phyloP scores from a whole-genome alignment of 2,113 vertebrate genomes.

The Chamaetylas fuelleborni region DNA sequence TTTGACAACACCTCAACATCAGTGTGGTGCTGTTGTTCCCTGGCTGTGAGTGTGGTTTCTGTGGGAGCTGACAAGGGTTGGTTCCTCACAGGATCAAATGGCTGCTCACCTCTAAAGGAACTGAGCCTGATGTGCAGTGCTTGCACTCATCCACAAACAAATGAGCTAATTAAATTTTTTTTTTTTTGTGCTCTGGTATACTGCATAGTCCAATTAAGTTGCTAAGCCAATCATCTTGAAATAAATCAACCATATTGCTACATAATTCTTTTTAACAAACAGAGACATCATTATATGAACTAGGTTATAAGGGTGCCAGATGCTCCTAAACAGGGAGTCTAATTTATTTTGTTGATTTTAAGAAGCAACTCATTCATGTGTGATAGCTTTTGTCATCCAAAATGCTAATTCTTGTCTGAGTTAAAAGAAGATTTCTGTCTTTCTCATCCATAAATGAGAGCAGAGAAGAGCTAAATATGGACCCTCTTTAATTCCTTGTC shows the following conservation, averaged over 20 bases:
- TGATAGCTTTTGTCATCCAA: conserved; percentile 69
- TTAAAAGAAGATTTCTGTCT: conserved; percentile 56
- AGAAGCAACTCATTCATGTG: conserved; percentile 71
- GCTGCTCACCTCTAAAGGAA: conserved; percentile 37
- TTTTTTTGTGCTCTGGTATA: conserved; percentile 41
- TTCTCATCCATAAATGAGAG: conserved; percentile 25
- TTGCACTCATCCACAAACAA: conserved; percentile 64
- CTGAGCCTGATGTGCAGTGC: background rate
- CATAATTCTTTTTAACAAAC: conserved; percentile 78
- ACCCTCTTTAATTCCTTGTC: background rate
- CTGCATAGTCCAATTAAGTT: conserved; percentile 72
- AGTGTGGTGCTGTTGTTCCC: background rate
- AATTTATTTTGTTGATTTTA: conserved; percentile 76
- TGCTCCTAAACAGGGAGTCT: conserved; percentile 72
- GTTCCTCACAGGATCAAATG: background rate
- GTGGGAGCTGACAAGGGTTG: background rate
- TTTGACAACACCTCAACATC: background rate
- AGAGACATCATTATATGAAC: conserved; percentile 72
- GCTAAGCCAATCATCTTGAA: conserved; percentile 72
- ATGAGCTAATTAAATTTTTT: conserved; percentile 69
- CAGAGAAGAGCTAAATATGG: conserved; percentile 14
- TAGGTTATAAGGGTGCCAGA: conserved; percentile 75
- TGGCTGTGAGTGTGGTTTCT: background rate
- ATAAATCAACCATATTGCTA: conserved; percentile 77
- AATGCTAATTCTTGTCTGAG: conserved; percentile 64